Evolutionary conservation across 2,113 vertebrate genomes (phyloP), one percentile per base, ranked within the genome.

Genomic region (Taurulus bubalis): DNA sequence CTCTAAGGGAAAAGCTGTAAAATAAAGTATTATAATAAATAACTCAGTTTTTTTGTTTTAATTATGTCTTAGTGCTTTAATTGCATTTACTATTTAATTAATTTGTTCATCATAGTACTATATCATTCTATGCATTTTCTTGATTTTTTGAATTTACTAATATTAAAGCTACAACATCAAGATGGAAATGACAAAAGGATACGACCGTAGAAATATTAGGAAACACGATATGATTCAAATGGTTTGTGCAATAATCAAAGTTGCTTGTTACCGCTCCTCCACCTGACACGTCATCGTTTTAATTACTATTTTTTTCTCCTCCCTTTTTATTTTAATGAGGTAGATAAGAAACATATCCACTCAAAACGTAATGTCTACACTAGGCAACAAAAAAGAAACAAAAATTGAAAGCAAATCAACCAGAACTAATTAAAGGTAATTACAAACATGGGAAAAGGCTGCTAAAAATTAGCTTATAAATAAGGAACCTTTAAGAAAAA

Each of bases 381-480:
- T 28, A 63, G 22, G 76, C 42, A 30, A 45, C 24, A 49, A 68
- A 34, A 47, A 78, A 22, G 22, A 56, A 65, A 45, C 24, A 49
- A 62, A 40, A 38, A 78, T 8, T 66, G n/a, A 64, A 15, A 16
- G 18, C 42, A 66, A 75, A 68, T 69, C 30, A 56, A 24, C 20
- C 58, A 38, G 30, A 66, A 62, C 49, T 30, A 36, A 74, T 73
- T 38, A 47, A 72, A 73, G 63, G 80, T 71, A 64, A 75, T 62
- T 66, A 60, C 28, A 62, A 20, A 34, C 20, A 65, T 62, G 45
- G 71, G 32, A 3, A 72, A 49, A 71, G 11, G 42, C 40, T 22
- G 20, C 18, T 53, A 11, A 15, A 34, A 78, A 70, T 8, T 4
- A 12, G 47, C 7, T 68, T 16, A 56, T 71, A n/a, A 28, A 73